Conservation (phyloP, 2,888 invertebrate species). For the Drosophila stalkeri region DNA sequence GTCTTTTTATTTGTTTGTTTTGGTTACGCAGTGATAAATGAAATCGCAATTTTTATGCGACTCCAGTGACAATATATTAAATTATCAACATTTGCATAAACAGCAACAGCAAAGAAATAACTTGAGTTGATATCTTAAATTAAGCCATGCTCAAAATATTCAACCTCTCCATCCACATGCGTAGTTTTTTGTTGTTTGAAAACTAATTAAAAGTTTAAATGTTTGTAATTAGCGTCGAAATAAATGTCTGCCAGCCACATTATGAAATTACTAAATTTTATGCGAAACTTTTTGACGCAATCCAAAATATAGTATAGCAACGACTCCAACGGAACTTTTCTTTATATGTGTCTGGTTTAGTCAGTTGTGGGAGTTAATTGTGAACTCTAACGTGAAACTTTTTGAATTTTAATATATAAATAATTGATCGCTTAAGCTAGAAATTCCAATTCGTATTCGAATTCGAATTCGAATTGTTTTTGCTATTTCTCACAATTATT, state of each 20-base stretch:
- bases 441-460: neutral
- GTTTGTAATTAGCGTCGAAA: constrained; percentile 77
- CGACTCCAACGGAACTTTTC: constrained; percentile 1
- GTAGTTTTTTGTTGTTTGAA: constrained; percentile 35
- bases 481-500: neutral
- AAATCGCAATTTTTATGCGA: constrained; percentile 32
- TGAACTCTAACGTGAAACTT: neutral
- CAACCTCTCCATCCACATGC: constrained; percentile 4
- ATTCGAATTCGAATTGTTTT: neutral
- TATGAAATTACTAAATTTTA: constrained; percentile 72
- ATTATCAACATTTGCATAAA: constrained; percentile 59
- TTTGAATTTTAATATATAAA: neutral
- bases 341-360: neutral
- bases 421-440: neutral
- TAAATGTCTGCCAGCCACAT: constrained; percentile 76
- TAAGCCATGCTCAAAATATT: constrained; percentile 15
- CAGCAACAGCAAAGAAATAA: constrained; percentile 18
- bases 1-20: constrained; percentile 57
- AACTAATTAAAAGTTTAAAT: constrained; percentile 79
- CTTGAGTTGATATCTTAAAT: constrained; percentile 25
- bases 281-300: constrained; percentile 54
- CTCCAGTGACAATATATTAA: constrained; percentile 33
- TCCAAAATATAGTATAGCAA: constrained; percentile 15
- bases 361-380: constrained; percentile 1
- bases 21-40: constrained; percentile 35